These are phyloP conservation scores for Sapajus apella DNA, from an alignment of 2,113 vertebrate species.

Conservation along the genomic window DNA sequence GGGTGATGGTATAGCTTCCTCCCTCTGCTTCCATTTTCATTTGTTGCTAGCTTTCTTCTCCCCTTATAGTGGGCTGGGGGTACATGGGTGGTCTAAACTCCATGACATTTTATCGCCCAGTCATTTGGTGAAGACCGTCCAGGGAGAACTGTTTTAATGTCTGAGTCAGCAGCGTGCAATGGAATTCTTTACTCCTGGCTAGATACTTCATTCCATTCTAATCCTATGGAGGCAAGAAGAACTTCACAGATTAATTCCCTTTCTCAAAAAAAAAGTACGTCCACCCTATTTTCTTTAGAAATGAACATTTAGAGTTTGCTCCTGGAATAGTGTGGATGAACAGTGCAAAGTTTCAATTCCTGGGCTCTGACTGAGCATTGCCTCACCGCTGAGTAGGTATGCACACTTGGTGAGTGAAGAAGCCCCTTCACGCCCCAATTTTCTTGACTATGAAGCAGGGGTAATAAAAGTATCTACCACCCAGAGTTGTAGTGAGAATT, in stretches of 20 bases:
- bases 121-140: background rate
- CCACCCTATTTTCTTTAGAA: background rate
- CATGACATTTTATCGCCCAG: background rate
- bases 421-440: background rate
- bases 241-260: background rate
- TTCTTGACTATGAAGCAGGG: background rate
- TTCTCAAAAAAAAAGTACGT: background rate
- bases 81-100: background rate
- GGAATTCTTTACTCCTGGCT: background rate
- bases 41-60: background rate
- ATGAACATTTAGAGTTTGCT: background rate
- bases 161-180: background rate
- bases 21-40: background rate
- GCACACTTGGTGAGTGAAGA: background rate
- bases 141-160: background rate
- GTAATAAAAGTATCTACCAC: background rate
- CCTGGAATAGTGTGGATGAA: background rate
- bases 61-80: background rate
- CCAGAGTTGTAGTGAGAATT: background rate
- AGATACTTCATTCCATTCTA: background rate
- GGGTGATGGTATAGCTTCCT: accelerated
- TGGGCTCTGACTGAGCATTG: background rate
- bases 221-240: background rate
- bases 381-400: background rate
- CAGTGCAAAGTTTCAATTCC: background rate